Evolutionary conservation across 35 echinoderm and acorn worm genomes (phyloP), one percentile per base, ranked within the genome.

Genomic region (Nesometra sesokonis): DNA sequence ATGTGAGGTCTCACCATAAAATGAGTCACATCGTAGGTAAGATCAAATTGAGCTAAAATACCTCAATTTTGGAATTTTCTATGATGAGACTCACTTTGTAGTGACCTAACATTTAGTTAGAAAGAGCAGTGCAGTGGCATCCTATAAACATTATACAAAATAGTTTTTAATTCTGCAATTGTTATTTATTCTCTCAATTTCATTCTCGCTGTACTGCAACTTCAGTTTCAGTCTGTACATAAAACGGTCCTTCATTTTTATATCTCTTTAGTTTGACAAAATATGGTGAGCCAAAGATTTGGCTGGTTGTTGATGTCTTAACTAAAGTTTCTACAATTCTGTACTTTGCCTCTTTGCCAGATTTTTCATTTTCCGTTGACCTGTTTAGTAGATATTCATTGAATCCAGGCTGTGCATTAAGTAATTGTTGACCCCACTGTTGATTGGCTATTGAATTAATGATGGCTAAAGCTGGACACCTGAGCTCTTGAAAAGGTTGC

Each of bases 401-500:
- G 34, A 97, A 97, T 17, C 90, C 94, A 7, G 90, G 85, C 34
- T 89, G 84, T 36, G 86, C 79, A 32, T 85, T 87, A 13, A 97
- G 36, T 31, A 81, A 47, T 35, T 17, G 34, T 33, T 90, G 91
- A 3, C 88, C 94, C 94, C 94, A 97, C 8, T 30, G 78, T 30
- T 97, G 91, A 81, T 90, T 89, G 23, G 86, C 88, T 8, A 97
- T 46, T 29, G 90, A 78, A 30, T 86, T 79, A 2, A 97, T 11
- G 40, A 97, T 90, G 0, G 80, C 81, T 19, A 97, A 67, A 11
- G 94, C 81, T 3, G 88, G 84, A 86, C 91, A 93, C 3, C 88
- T 84, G 36, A 97, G 87, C 85, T 97, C 94, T 21, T 67, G 85
- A 35, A 97, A 97, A 13, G 94, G 94, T 36, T 97, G 94, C 46